A percentile compares a stretch with the other conserved stretches of the same genome.
phyloP scores from a whole-genome alignment of 2,888 invertebrate species.

The Anthoptus insignis region DNA sequence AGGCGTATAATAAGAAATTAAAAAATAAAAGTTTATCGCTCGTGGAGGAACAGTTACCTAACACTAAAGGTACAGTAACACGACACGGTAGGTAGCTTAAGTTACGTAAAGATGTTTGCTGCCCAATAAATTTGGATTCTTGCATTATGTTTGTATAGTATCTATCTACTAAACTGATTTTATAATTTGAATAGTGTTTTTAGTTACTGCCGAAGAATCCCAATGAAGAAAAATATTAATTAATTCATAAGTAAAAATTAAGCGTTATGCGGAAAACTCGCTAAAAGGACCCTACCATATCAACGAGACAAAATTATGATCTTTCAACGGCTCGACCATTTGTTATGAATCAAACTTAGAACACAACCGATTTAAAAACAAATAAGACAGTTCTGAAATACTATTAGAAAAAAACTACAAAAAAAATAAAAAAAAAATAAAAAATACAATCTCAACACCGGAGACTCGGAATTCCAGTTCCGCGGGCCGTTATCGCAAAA shows the following conservation, averaged over 20 bases:
- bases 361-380: not conserved
- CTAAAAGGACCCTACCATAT: too few species aligned
- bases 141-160: constrained; percentile 10
- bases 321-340: too few species aligned
- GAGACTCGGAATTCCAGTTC: constrained; percentile 23
- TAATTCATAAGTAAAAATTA: too few species aligned
- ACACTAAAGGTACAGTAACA: constrained; percentile 14
- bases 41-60: not conserved
- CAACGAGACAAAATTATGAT: too few species aligned
- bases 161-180: too few species aligned
- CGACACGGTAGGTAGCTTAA: constrained; percentile 21
- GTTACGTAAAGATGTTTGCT: constrained; percentile 23
- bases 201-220: too few species aligned
- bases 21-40: not conserved
- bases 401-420: too few species aligned
- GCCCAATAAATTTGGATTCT: constrained; percentile 19
- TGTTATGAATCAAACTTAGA: too few species aligned
- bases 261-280: too few species aligned
- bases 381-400: not conserved
- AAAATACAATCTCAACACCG: not conserved
- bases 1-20: too few species aligned
- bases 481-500: constrained; percentile 42
- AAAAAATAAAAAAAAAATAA: not conserved
- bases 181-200: not conserved
- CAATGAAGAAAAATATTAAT: too few species aligned